These are phyloP conservation scores for Syngnathus typhle DNA, from an alignment of 2,113 vertebrate genomes.

Conservation along the genomic window DNA sequence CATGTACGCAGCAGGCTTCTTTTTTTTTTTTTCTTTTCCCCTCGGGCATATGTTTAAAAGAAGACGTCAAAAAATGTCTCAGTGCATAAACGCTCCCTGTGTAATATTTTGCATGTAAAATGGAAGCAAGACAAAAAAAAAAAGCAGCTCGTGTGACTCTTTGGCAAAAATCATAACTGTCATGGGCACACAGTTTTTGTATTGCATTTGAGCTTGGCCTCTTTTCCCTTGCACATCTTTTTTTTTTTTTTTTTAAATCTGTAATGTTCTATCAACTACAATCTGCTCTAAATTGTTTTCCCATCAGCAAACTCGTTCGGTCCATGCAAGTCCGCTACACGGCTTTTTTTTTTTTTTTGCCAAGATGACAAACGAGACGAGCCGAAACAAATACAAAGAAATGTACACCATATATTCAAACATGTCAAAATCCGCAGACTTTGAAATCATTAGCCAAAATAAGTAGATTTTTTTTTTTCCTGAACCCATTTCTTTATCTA, in stretches of 20 bases:
- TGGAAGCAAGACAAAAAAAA: slow-evolving; percentile 4
- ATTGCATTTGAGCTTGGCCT: slow-evolving; percentile 56
- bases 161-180: slow-evolving; percentile 63
- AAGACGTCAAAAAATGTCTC: slow-evolving; percentile 1
- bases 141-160: slow-evolving; percentile 46
- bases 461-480: slow-evolving; percentile 62
- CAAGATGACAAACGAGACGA: slow-evolving; percentile 52
- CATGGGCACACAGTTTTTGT: slow-evolving; percentile 55
- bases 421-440: slow-evolving; percentile 70
- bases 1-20: slow-evolving; percentile 11
- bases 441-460: slow-evolving; percentile 76
- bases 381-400: slow-evolving; percentile 65
- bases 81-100: slow-evolving; percentile 8
- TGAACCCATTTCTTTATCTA: slow-evolving; percentile 63
- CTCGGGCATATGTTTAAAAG: background rate
- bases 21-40: background rate
- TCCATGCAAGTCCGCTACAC: slow-evolving; percentile 56
- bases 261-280: slow-evolving; percentile 35
- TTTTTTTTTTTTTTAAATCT: slow-evolving; percentile 33
- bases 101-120: slow-evolving; percentile 3
- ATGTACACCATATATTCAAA: slow-evolving; percentile 74
- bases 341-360: slow-evolving; percentile 31
- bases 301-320: slow-evolving; percentile 4
- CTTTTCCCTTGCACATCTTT: slow-evolving; percentile 11
- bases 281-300: slow-evolving; percentile 1